Evolutionary conservation across 2,797 vertebrate species (phyloP).

Genomic region (Trachops cirrhosus): DNA sequence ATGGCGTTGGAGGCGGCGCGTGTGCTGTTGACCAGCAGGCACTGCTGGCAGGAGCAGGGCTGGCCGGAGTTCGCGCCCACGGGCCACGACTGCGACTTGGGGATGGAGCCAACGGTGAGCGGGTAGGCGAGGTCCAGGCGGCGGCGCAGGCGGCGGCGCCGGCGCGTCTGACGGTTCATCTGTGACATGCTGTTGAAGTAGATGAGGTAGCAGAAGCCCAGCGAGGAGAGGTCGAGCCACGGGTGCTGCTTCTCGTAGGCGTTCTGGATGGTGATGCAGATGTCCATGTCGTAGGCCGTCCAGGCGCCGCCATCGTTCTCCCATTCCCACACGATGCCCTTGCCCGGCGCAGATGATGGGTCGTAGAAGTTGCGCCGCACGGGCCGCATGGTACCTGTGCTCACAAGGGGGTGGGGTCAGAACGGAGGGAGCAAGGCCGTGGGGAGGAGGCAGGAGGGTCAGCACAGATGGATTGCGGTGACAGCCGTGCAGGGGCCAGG

Average conservation of each 20-base stretch:
- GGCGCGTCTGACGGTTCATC: slow-evolving; percentile 95
- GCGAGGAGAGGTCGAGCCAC: slow-evolving; percentile 95
- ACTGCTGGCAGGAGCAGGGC: slow-evolving; percentile 94
- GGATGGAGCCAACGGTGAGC: slow-evolving; percentile 96
- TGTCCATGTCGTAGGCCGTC: slow-evolving; percentile 98
- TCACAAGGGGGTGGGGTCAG: background rate
- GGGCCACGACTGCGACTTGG: slow-evolving; percentile 97
- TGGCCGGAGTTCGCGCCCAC: slow-evolving; percentile 92
- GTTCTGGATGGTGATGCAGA: slow-evolving; percentile 97
- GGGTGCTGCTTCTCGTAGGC: slow-evolving; percentile 99
- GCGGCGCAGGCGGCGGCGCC: slow-evolving; percentile 91
- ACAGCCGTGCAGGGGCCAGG: background rate
- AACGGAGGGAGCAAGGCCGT: rapidly evolving
- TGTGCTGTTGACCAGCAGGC: slow-evolving; percentile 94
- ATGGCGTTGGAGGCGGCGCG: slow-evolving; percentile 95
- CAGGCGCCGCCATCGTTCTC: slow-evolving; percentile 94
- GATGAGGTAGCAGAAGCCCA: slow-evolving; percentile 97
- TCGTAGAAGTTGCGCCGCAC: slow-evolving; percentile 97
- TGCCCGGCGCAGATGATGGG: slow-evolving; percentile 95
- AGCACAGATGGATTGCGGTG: rapidly evolving
- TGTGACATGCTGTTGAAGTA: slow-evolving; percentile 98
- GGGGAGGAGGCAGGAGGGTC: background rate
- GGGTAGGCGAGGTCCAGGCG: slow-evolving; percentile 98
- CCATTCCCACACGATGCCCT: slow-evolving; percentile 98
- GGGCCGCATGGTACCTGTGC: slow-evolving; percentile 93